These are phyloP conservation scores for Astreopora myriophthalma DNA, from an alignment of 64 coral and sea anemone species.

Conservation along the genomic window DNA sequence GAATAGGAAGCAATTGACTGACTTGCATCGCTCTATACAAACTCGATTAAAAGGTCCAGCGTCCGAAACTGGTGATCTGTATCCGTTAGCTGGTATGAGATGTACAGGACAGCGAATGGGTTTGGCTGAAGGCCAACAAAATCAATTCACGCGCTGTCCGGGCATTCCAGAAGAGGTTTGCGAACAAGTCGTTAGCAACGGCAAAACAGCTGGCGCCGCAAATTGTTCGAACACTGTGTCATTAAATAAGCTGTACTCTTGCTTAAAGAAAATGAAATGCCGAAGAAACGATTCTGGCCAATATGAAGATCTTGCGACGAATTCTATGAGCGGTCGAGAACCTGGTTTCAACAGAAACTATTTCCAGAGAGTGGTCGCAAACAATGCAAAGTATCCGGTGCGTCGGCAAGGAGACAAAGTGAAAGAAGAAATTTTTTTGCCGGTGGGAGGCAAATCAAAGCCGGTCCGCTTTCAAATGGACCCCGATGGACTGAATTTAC, in stretches of 20 bases:
- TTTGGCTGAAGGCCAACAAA: conserved; percentile 10
- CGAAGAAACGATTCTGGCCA: background rate
- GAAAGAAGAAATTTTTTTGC: conserved; percentile 66
- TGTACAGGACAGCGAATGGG: conserved; percentile 49
- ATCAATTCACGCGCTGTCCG: background rate
- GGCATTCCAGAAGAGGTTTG: background rate
- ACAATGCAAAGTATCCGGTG: background rate
- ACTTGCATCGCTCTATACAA: conserved; percentile 29
- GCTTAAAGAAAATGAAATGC: conserved; percentile 65
- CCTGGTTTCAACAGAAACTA: conserved; percentile 25
- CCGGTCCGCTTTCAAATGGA: conserved; percentile 57
- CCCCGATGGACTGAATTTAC: conserved; percentile 35
- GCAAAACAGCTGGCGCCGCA: background rate
- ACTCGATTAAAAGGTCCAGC: conserved; percentile 1
- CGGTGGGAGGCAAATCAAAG: conserved; percentile 68
- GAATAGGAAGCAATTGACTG: conserved; percentile 13
- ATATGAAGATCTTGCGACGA: conserved; percentile 1
- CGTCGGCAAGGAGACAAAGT: background rate
- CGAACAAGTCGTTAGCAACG: conserved; percentile 8
- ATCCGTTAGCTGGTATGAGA: conserved; percentile 30
- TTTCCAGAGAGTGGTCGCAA: conserved; percentile 33
- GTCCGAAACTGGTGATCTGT: background rate
- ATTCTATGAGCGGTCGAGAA: conserved; percentile 6
- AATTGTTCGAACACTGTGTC: conserved; percentile 24
- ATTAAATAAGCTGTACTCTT: conserved; percentile 65